A percentile compares a stretch with the other conserved stretches of the same genome.
These are phyloP conservation scores for Corythaeola cristata DNA, from an alignment of 2,113 vertebrate genomes.

Conservation along the genomic window DNA sequence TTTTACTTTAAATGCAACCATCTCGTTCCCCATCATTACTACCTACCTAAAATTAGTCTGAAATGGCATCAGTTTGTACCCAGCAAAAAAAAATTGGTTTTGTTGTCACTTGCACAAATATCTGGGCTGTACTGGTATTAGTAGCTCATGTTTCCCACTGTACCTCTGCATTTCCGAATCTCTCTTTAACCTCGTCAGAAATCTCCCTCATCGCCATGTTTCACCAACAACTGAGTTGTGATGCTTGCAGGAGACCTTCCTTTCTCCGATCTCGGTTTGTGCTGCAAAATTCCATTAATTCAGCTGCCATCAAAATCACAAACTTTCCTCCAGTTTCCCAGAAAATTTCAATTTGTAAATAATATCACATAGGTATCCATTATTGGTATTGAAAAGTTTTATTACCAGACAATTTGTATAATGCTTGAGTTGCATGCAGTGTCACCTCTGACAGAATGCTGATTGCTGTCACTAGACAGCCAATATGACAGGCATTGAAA, in stretches of 20 bases:
- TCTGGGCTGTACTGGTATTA: background rate
- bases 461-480: background rate
- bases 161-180: background rate
- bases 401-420: background rate
- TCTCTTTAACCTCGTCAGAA: background rate
- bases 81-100: background rate
- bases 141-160: background rate
- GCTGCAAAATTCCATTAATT: slow-evolving; percentile 13
- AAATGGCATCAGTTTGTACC: background rate
- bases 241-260: background rate
- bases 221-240: background rate
- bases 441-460: slow-evolving; percentile 6
- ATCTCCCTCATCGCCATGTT: background rate
- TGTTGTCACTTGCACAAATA: background rate
- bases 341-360: background rate
- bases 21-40: background rate
- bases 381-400: background rate
- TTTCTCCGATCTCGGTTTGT: background rate
- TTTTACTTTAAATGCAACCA: background rate
- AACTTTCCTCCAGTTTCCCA: background rate
- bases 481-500: background rate
- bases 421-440: background rate
- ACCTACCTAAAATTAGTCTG: background rate
- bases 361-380: background rate
- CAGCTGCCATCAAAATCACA: background rate